Evolutionary conservation across 2,888 invertebrate genomes (phyloP).

Genomic region (Pristionchus exspectatus): DNA sequence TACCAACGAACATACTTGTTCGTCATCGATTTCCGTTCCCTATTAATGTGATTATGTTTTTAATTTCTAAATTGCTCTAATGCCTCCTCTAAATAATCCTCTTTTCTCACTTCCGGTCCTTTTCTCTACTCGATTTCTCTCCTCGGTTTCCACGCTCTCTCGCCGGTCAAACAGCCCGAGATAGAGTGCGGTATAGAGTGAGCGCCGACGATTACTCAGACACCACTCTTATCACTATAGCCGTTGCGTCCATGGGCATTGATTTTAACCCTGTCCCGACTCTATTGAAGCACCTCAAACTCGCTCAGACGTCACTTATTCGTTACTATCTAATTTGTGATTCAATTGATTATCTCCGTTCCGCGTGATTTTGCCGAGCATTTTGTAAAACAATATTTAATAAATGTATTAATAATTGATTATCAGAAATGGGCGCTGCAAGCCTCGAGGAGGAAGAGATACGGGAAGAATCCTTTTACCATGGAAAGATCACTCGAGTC

Average conservation of each 20-base stretch:
- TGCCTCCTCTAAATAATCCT: neutral
- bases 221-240: neutral
- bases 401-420: neutral
- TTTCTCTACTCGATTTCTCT: neutral
- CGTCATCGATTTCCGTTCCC: neutral
- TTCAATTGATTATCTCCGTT: neutral
- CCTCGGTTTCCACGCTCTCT: neutral
- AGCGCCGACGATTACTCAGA: neutral
- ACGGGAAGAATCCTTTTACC: constrained; percentile 39
- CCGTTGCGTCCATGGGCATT: constrained; percentile 1
- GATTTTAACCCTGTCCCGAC: neutral
- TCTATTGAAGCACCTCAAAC: neutral
- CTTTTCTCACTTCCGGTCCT: constrained; percentile 18
- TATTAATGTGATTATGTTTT: neutral
- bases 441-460: constrained; percentile 42
- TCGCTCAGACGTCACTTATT: no score
- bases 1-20: no score
- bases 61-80: neutral
- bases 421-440: constrained; percentile 9
- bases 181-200: neutral
- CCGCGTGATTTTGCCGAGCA: neutral
- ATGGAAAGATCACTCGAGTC: constrained; percentile 50
- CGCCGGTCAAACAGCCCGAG: neutral
- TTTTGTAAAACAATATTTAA: neutral
- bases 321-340: no score